Evolutionary conservation across 2,797 vertebrate genomes (phyloP), one percentile per base, ranked within the genome.

Genomic region (Meriones psammophilus): DNA sequence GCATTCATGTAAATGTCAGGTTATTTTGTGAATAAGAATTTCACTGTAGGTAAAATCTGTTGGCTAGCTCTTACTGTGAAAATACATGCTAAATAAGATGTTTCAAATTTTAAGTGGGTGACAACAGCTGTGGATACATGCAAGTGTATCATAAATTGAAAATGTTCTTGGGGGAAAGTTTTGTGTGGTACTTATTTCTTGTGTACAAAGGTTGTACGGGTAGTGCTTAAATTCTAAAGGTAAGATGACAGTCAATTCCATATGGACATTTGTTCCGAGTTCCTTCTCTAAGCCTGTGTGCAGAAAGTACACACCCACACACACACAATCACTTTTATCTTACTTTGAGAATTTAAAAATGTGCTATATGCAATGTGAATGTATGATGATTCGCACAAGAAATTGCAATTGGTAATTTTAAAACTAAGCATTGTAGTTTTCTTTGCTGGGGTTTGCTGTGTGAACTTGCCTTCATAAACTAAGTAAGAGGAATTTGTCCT

Each of bases 391-490:
- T 98, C 94, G 97, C 58, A 80, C 15, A 84, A 91, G 78, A 97
- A 96, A 89, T 97, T 77, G 84, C 89, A 88, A 92, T 96, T 96
- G 91, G 97, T 95, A 88, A 96, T 97, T 98, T 91, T 88, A 97
- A 98, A 50, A 92, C 89, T 78, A 92, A 69, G 60, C 13, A 86
- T 97, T 96, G 91, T 76, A 10, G 26, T 50, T 96, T 97, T 98
- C 96, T 97, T 98, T 98, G 97, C 98, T 98, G 58, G 56, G 96
- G 85, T 97, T 98, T 97, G 94, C 88, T 97, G 94, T 93, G 95
- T 97, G 86, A 74, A 91, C 95, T 98, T 97, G 92, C 88, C 98
- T 97, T 97, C 80, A 94, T 95, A 97, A 95, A 81, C 83, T n/a
- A 86, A 78, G 86, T 42, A 95, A 66, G 85, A 77, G 62, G 91